Base-by-base conservation (phyloP, 2,888 invertebrate species). In the Ophion costatus region DNA sequence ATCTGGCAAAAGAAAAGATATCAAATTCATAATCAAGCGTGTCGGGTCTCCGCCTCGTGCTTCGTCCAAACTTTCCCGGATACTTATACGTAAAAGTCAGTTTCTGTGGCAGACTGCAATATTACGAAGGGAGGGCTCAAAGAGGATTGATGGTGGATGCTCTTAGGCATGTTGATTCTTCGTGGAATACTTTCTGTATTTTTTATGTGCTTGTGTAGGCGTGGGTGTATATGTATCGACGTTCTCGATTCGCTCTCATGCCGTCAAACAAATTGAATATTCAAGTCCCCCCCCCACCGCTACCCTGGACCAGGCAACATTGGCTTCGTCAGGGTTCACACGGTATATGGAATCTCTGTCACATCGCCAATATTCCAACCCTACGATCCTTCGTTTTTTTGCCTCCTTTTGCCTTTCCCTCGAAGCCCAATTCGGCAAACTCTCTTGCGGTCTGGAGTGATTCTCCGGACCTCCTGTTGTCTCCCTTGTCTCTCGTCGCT, bases 201-300 rank as follows among this genome's bases (percentile, higher is more conserved):
- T 20, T 45, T 10, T 45, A 69, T 2, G 2, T 17, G 38, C 1
- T 38, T 38, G 38, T 38, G 38, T 38, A 9, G 38, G 17, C 17
- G 4, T 51, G 51, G 9, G 22, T 5, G 17, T 67, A 51, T 64
- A 71, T 42, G 51, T 66, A 66, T 73, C 66, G 17, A 24, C 83
- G 66, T 84, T 86, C 78, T 80, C 85, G 74, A 82, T 79, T 81
- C 74, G 74, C 77, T 76, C 80, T 77, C 80, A 74, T 83, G 80
- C 85, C 77, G 80, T 80, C 80, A 71, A 80, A 83, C 83, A 74
- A 83, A 83, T 85, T 85, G 85, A 83, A 83, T 85, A 83, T 83
- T 85, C 85, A 83, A 57, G 80, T 57, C 51, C 51, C 11, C 51
- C 11, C 11, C 17, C 4, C 17, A 10, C 17, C 4, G 3, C 4